phyloP scores from a whole-genome alignment of 2,888 invertebrate species.

The Charanyca ferruginea region DNA sequence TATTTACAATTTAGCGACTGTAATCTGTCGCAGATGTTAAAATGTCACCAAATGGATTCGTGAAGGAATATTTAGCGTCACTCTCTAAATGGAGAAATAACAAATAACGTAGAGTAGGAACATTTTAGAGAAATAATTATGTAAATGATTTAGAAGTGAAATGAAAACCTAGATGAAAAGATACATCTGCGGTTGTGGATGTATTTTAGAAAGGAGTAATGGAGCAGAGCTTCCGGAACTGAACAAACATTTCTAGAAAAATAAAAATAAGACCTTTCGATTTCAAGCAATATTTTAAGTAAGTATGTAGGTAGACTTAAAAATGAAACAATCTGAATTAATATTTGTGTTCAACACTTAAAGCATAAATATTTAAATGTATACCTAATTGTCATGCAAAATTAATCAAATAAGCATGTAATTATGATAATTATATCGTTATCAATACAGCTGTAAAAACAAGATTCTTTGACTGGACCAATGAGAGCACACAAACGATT shows the following conservation, averaged over 20 bases:
- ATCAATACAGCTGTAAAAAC: not conserved
- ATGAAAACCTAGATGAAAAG: not conserved
- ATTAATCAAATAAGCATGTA: not conserved
- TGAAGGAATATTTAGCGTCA: conserved; percentile 69
- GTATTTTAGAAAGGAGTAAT: not conserved
- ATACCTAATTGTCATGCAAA: not conserved
- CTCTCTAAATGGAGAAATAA: conserved; percentile 66
- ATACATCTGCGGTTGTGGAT: not conserved
- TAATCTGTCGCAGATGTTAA: conserved; percentile 66
- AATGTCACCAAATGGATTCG: conserved; percentile 62
- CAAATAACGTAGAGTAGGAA: conserved; percentile 49
- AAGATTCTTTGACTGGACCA: no score
- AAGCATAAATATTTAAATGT: not conserved
- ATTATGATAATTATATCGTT: not conserved
- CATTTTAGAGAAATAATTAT: not conserved
- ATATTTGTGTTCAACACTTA: conserved; percentile 20
- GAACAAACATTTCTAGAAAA: not conserved
- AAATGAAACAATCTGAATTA: not conserved
- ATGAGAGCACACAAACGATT: no score
- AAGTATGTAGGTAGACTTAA: not conserved
- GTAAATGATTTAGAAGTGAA: not conserved
- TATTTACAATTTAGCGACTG: conserved; percentile 47
- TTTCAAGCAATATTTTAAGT: not conserved
- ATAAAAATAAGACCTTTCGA: not conserved
- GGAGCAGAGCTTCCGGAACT: not conserved